Evolutionary conservation across 2,113 vertebrate genomes (phyloP).

Genomic region (Indri indri): DNA sequence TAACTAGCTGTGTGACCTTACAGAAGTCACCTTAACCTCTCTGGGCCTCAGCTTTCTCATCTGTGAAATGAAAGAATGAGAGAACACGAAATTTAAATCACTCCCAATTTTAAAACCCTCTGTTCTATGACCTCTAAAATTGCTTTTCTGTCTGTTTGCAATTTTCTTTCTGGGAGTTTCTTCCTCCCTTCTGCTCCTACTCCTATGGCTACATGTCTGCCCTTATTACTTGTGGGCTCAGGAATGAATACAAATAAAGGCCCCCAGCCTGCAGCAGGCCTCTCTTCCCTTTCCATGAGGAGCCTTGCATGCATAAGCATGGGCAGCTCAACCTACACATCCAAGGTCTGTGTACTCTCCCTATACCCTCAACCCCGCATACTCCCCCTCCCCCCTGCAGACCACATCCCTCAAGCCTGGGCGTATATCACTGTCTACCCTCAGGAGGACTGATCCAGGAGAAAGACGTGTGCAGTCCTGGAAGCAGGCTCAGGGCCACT

Average conservation of each 20-base stretch:
- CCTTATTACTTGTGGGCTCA: not conserved
- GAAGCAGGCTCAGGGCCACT: not conserved
- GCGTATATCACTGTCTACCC: not conserved
- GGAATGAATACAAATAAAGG: conserved; percentile 34
- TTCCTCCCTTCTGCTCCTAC: not conserved
- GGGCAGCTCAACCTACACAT: not conserved
- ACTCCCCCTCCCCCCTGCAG: not conserved
- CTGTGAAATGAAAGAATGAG: conserved; percentile 58
- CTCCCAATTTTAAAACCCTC: not conserved
- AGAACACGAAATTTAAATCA: conserved; percentile 38
- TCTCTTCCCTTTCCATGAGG: not conserved
- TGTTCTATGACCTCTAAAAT: conserved; percentile 45
- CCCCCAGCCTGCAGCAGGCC: not conserved
- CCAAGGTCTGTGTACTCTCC: not conserved
- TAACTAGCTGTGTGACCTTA: conserved; percentile 36
- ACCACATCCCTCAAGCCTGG: not conserved
- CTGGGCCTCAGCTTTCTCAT: conserved; percentile 13
- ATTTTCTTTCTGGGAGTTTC: not conserved
- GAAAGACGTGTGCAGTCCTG: not conserved
- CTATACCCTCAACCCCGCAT: not conserved
- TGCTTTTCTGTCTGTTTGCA: conserved; percentile 26
- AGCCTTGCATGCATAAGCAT: not conserved
- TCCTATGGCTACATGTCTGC: not conserved
- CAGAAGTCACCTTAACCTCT: conserved; percentile 20
- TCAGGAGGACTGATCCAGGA: not conserved